These are phyloP conservation scores for Takifugu bimaculatus DNA, from an alignment of 2,113 vertebrate species.

Conservation along the genomic window DNA sequence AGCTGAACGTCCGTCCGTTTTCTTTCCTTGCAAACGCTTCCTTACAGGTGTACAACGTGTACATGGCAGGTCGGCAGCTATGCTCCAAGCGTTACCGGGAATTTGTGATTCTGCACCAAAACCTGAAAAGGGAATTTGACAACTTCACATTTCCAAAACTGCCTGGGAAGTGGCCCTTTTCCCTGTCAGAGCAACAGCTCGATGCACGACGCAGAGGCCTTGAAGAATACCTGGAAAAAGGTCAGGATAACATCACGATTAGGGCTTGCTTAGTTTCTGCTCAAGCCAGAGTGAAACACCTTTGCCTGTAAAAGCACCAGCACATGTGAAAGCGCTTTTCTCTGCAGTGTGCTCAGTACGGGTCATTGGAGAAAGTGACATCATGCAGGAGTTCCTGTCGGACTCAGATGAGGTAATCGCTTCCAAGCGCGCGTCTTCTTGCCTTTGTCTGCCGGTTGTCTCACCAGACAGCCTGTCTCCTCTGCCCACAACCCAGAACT, in stretches of 20 bases:
- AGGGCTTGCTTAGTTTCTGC: too few relatives aligned
- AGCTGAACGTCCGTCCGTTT: not conserved
- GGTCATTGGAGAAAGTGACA: constrained; percentile 94
- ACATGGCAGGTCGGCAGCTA: constrained; percentile 93
- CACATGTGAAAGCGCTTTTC: not conserved
- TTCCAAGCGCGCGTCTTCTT: not conserved
- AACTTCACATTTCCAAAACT: constrained; percentile 90
- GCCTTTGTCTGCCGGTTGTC: not conserved
- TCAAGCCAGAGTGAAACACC: too few relatives aligned
- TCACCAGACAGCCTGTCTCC: constrained; percentile 13
- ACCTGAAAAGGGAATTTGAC: constrained; percentile 91
- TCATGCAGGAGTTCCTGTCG: constrained; percentile 97
- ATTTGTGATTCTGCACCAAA: constrained; percentile 93
- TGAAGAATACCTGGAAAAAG: constrained; percentile 95
- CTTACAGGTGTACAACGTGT: constrained; percentile 89
- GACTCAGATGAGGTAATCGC: constrained; percentile 89
- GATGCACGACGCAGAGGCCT: constrained; percentile 88
- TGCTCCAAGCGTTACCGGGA: constrained; percentile 95
- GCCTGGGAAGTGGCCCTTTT: constrained; percentile 96
- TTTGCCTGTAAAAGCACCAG: not conserved
- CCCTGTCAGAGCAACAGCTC: constrained; percentile 92
- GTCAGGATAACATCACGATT: constrained; percentile 48
- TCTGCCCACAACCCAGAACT: constrained; percentile 76
- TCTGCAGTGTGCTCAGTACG: constrained; percentile 90
- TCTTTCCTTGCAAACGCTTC: not conserved